A percentile compares a stretch with the other conserved stretches of the same genome.
Evolutionary conservation across 2,113 vertebrate genomes (phyloP).

Genomic region (Osmerus eperlanus): DNA sequence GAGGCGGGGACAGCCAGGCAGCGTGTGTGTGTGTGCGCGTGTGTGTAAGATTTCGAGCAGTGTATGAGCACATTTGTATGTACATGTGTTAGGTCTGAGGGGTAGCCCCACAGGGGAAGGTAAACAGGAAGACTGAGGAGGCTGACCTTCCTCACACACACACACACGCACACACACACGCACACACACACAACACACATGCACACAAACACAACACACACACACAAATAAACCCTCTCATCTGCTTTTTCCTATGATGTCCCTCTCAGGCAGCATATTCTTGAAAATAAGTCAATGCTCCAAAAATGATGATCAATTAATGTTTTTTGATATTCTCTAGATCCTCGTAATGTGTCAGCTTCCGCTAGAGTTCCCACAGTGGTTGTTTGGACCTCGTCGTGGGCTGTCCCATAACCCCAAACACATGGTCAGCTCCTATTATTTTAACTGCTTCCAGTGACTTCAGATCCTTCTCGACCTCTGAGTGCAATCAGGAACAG

Average conservation of each 20-base stretch:
- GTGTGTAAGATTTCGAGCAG: conserved; percentile 2
- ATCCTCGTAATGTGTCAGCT: background rate
- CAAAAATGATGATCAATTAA: background rate
- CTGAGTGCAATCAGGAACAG: conserved; percentile 80
- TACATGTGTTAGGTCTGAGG: conserved; percentile 29
- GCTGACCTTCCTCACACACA: background rate
- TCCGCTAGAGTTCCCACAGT: background rate
- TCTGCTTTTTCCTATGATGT: background rate
- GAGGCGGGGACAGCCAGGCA: conserved; percentile 36
- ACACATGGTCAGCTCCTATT: conserved; percentile 77
- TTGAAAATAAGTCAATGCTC: background rate
- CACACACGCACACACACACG: conserved; percentile 1
- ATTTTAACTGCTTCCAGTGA: conserved; percentile 91
- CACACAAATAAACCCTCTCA: background rate
- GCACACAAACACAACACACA: conserved; percentile 1
- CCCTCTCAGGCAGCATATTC: background rate
- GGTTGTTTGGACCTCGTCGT: conserved; percentile 46
- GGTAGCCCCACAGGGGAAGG: conserved; percentile 35
- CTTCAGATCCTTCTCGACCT: conserved; percentile 81
- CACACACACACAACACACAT: background rate
- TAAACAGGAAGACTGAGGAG: conserved; percentile 42
- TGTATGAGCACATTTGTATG: conserved; percentile 5
- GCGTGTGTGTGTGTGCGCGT: conserved; percentile 21
- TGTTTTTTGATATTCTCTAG: conserved; percentile 4
- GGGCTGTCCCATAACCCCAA: conserved; percentile 71